phyloP scores from a whole-genome alignment of 2,797 vertebrate genomes.

The Falco biarmicus region DNA sequence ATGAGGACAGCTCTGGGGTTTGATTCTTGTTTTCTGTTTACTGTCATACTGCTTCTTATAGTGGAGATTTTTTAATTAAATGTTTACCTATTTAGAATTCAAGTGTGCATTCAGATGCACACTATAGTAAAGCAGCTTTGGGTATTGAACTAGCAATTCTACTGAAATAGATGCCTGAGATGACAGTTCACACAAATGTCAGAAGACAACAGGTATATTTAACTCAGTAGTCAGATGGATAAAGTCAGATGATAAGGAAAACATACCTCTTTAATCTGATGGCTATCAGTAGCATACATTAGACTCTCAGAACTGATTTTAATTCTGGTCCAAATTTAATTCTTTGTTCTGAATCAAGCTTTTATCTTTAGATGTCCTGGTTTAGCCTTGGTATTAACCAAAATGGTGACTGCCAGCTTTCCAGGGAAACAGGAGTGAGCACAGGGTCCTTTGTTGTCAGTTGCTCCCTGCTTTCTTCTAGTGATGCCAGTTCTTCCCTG shows the following conservation, averaged over 20 bases:
- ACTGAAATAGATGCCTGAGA: neutral
- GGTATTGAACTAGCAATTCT: slow-evolving; percentile 10
- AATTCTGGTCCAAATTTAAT: neutral
- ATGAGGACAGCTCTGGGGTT: neutral
- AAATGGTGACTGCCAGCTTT: neutral
- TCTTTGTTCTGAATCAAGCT: neutral
- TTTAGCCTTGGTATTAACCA: neutral
- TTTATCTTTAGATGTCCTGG: neutral
- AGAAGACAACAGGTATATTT: slow-evolving; percentile 31
- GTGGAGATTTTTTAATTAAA: neutral
- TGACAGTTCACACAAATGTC: neutral
- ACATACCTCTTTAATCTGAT: slow-evolving; percentile 26
- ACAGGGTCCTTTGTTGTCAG: neutral
- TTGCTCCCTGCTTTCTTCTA: neutral
- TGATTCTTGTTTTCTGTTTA: neutral
- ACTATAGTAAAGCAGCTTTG: neutral
- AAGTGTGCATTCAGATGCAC: neutral
- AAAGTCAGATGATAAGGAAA: neutral
- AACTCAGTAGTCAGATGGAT: neutral
- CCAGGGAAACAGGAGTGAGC: neutral
- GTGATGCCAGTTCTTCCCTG: neutral
- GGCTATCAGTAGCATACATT: neutral
- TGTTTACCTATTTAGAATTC: slow-evolving; percentile 13
- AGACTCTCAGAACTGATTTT: neutral
- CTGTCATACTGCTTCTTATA: neutral